Evolutionary conservation across 2,888 invertebrate genomes (phyloP).

Genomic region (Melinopterus prodromus): DNA sequence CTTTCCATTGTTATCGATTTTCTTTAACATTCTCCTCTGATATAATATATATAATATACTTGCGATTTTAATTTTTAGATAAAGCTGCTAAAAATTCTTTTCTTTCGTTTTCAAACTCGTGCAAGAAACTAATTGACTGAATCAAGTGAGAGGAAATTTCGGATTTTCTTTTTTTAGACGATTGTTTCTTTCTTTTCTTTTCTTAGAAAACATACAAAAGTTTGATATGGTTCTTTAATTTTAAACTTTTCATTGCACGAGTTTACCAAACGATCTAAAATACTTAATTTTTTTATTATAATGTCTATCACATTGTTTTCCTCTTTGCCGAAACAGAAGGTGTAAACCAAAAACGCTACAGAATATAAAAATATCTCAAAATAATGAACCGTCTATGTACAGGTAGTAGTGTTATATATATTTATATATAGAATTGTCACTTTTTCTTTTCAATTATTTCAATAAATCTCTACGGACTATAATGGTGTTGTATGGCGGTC

Average conservation of each 20-base stretch:
- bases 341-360: not conserved
- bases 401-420: not conserved
- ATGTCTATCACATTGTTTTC: not conserved
- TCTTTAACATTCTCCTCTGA: not conserved
- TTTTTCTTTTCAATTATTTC: not conserved
- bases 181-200: not conserved
- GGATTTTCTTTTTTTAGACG: not conserved
- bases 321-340: not conserved
- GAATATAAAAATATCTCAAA: not conserved
- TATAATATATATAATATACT: not conserved
- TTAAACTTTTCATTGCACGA: not conserved
- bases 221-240: not conserved
- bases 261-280: not conserved
- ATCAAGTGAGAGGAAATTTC: not conserved
- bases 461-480: not conserved
- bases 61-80: not conserved
- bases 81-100: not conserved
- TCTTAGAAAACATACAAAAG: conserved; percentile 17
- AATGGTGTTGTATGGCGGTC: not conserved
- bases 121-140: not conserved
- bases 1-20: not conserved
- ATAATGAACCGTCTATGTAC: not conserved
- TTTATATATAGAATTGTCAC: not conserved
- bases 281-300: not conserved
- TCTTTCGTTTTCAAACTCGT: not conserved